Evolutionary conservation across 2,797 vertebrate species (phyloP), one percentile per base, ranked within the genome.

Genomic region (Rhabdomys pumilio): DNA sequence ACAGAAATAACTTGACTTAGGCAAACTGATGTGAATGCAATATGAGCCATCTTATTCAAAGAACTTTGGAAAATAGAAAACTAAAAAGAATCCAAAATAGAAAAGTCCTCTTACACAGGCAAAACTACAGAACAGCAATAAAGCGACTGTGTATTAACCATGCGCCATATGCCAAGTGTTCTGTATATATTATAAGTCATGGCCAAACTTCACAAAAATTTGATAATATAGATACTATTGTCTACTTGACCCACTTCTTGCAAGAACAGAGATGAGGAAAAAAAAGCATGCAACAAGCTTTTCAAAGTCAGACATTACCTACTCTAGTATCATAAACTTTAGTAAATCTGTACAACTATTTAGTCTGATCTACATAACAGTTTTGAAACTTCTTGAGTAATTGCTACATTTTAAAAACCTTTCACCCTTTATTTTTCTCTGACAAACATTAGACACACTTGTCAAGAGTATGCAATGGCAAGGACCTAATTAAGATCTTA

Each of bases 371-470:
- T 91, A 72, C 31, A 91, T 15, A 88, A 75, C 50, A 9, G 34
- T 61, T 94, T 77, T 84, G 55, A 67, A 86, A 75, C 82, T 79
- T n/a, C 79, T 38, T 86, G n/a, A 72, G 80, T 86, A 22, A 55
- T 29, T 75, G 61, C 4, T 75, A 0, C 77, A 86, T 84, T 55
- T 1, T 65, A 22, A 22, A 76, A 38, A 69, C 26, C 47, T 75
- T 95, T 29, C 31, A 14, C 55, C 34, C 3, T n/a, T 20, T 0
- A 29, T 13, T 85, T 3, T 80, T 67, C 1, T n/a, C 31, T 85
- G 44, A 53, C 2, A 38, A 14, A 22, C n/a, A 63, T 44, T 0
- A 55, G 22, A 24, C 47, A 90, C 29, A 84, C 0, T 38, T 31
- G 10, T 50, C 11, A 12, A n/a, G 10, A 29, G 31, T 14, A 0